Conservation (phyloP, 92 coral and sea anemone species). For the Ricordea florida region DNA sequence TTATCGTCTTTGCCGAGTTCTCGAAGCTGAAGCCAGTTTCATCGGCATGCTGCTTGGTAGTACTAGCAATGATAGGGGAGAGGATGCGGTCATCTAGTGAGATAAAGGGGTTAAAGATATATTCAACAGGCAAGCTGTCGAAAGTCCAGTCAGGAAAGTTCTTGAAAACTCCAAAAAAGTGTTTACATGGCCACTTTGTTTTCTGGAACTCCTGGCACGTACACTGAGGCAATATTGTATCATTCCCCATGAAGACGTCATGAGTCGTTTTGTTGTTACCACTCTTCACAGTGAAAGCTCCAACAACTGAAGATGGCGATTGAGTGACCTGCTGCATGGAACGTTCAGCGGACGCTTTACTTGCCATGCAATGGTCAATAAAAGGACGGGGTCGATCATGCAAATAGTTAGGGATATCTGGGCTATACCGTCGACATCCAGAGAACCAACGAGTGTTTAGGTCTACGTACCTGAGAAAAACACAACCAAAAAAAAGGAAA, state of each 20-base stretch:
- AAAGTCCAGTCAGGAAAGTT: constrained; percentile 36
- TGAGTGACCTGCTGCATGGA: neutral
- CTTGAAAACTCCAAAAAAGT: constrained; percentile 27
- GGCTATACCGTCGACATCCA: neutral
- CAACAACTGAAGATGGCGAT: neutral
- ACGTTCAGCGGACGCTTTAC: constrained; percentile 10
- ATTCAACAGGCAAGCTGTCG: constrained; percentile 10
- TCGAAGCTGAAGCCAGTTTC: neutral
- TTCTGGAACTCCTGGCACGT: constrained; percentile 27
- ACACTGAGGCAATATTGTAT: constrained; percentile 23
- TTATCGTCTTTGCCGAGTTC: neutral
- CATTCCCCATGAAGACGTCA: constrained; percentile 40
- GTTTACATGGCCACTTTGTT: constrained; percentile 46
- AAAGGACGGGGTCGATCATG: constrained; percentile 42
- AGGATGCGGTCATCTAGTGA: constrained; percentile 21
- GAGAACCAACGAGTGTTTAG: neutral
- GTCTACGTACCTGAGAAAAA: neutral
- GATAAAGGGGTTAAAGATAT: constrained; percentile 17
- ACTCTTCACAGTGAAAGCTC: neutral
- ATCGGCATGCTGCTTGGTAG: neutral
- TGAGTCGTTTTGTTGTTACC: neutral
- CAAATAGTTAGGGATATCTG: constrained; percentile 21
- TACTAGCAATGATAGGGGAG: neutral
- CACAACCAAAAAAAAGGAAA: neutral
- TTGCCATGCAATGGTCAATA: constrained; percentile 34